These are phyloP conservation scores for Cephalopachus bancanus DNA, from an alignment of 2,797 vertebrate species.

Conservation along the genomic window DNA sequence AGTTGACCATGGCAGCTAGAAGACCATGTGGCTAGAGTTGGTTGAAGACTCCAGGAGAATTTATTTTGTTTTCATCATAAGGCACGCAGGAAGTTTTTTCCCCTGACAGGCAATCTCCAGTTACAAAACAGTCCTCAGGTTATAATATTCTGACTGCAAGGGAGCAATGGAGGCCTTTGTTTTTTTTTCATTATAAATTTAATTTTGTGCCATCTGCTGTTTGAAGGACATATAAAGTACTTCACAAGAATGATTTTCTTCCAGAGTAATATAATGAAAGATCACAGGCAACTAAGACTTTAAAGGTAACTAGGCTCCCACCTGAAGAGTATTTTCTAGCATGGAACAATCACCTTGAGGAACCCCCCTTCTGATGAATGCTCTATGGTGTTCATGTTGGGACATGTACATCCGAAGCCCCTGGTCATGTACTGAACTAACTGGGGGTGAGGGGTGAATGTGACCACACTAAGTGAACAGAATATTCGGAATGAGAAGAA, in stretches of 20 bases:
- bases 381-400: neutral
- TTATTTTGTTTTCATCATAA: slow-evolving; percentile 48
- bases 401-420: neutral
- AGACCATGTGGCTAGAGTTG: neutral
- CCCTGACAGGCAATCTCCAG: slow-evolving; percentile 3
- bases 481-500: slow-evolving; percentile 34
- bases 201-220: too few species aligned
- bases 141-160: neutral
- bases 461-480: neutral
- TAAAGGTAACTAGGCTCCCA: neutral
- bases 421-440: neutral
- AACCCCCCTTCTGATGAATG: neutral
- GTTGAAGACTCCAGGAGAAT: slow-evolving; percentile 32
- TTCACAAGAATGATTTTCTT: too few species aligned
- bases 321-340: neutral
- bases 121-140: slow-evolving; percentile 13
- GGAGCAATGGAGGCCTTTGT: neutral
- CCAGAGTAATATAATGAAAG: too few species aligned
- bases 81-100: neutral
- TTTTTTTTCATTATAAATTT: neutral
- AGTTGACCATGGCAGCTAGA: neutral
- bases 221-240: too few species aligned
- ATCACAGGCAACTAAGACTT: too few species aligned
- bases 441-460: neutral
- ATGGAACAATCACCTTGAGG: neutral